Evolutionary conservation across 2,113 vertebrate genomes (phyloP).

Genomic region (Actenoides hombroni): DNA sequence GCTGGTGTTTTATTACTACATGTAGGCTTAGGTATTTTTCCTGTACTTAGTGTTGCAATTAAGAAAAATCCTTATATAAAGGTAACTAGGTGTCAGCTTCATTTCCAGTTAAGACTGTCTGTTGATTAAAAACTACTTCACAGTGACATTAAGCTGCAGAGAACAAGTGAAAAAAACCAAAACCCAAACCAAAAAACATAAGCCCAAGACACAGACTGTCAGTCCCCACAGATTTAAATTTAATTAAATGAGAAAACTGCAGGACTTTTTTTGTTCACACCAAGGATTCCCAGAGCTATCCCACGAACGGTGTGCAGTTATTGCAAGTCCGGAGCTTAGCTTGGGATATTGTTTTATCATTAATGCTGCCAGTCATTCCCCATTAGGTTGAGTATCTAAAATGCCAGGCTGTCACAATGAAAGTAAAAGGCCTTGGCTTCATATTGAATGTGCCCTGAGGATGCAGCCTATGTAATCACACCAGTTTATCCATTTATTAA

Average conservation of each 20-base stretch:
- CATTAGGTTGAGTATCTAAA: not conserved
- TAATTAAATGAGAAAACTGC: constrained; percentile 57
- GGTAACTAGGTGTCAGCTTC: not conserved
- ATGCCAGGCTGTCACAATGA: not conserved
- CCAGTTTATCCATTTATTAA: not conserved
- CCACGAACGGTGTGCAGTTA: not conserved
- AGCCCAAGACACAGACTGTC: not conserved
- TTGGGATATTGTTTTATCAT: not conserved
- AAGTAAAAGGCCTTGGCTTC: not conserved
- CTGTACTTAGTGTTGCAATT: constrained; percentile 2
- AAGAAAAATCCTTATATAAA: not conserved
- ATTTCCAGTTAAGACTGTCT: not conserved
- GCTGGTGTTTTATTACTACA: not conserved
- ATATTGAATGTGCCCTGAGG: not conserved
- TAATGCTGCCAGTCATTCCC: not conserved
- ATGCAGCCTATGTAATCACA: not conserved
- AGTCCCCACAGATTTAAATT: constrained; percentile 18
- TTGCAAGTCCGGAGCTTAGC: not conserved
- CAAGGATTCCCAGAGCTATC: constrained; percentile 10
- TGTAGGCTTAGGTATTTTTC: not conserved
- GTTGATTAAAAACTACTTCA: constrained; percentile 49
- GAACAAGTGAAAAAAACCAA: not conserved
- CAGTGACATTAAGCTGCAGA: not conserved
- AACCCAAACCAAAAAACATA: not conserved
- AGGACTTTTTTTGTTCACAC: not conserved